Conservation (phyloP, 1,140 invertebrate species). For the Dendroctonus valens region DNA sequence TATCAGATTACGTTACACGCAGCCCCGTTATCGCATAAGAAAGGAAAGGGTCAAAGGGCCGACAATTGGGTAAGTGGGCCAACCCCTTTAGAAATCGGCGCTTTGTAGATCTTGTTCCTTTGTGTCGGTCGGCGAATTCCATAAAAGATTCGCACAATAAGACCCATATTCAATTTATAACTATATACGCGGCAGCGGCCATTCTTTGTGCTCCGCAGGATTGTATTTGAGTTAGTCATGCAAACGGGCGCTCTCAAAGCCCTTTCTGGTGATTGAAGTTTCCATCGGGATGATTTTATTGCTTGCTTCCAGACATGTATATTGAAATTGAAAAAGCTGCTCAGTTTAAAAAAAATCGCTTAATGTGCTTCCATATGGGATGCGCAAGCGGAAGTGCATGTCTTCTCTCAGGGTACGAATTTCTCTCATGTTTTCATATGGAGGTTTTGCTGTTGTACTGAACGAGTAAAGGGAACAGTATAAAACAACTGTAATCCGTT, state of each 20-base stretch:
- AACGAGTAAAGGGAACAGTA: no score
- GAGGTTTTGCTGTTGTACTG: no score
- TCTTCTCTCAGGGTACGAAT: no score
- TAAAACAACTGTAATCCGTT: no score
- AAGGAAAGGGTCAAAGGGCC: conserved; percentile 22
- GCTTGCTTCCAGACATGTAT: no score
- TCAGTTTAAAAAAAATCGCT: no score
- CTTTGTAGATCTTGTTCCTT: conserved; percentile 33
- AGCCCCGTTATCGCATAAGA: conserved; percentile 1
- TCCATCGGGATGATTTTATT: no score
- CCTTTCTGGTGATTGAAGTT: not conserved
- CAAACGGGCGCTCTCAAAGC: conserved; percentile 15
- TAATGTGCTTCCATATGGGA: no score
- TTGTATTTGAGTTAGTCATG: conserved; percentile 31
- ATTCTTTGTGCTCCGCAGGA: conserved; percentile 25
- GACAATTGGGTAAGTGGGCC: conserved; percentile 6
- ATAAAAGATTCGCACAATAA: conserved; percentile 32
- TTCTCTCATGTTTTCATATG: no score
- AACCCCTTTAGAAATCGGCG: conserved; percentile 29
- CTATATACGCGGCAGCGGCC: conserved; percentile 16
- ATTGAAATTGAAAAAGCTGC: no score
- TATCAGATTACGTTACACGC: conserved; percentile 6
- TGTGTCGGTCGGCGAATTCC: conserved; percentile 27
- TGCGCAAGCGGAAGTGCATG: no score
- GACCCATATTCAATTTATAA: conserved; percentile 33